These are phyloP conservation scores for Phasianus colchicus DNA, from an alignment of 2,113 vertebrate species.

Conservation along the genomic window DNA sequence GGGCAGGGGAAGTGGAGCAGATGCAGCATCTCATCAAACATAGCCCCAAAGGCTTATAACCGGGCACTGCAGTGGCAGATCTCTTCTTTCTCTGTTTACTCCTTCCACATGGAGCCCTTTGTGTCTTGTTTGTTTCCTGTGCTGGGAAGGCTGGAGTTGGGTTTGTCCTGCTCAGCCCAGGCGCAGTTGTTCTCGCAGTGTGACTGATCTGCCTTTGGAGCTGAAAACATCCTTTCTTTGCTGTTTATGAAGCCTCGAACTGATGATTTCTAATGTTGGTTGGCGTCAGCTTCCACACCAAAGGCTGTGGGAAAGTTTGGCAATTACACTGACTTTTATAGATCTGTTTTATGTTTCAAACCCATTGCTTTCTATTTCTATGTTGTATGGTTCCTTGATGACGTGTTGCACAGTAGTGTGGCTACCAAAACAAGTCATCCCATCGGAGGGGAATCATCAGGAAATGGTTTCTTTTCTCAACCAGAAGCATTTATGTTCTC, in stretches of 20 bases:
- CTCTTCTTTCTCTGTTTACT: neutral
- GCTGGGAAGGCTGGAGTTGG: neutral
- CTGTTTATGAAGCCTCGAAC: neutral
- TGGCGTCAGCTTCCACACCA: conserved; percentile 31
- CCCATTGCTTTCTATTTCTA: conserved; percentile 40
- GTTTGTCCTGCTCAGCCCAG: conserved; percentile 42
- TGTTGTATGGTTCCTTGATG: conserved; percentile 42
- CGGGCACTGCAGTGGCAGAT: neutral
- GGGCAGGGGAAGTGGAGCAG: neutral
- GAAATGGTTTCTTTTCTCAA: conserved; percentile 28
- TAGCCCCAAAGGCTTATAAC: neutral
- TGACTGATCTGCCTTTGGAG: neutral
- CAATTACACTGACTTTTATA: conserved; percentile 18
- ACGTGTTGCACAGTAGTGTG: neutral
- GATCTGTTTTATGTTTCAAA: conserved; percentile 53
- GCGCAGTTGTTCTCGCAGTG: neutral
- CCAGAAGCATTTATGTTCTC: neutral
- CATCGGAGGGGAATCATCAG: conserved; percentile 44
- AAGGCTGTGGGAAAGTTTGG: conserved; percentile 42
- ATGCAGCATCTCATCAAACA: neutral
- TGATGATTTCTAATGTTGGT: conserved; percentile 39
- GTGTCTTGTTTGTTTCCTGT: conserved; percentile 61
- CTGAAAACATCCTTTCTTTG: conserved; percentile 54
- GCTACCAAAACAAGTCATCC: conserved; percentile 33
- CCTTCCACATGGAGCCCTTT: conserved; percentile 34